Evolutionary conservation across 2,888 invertebrate species (phyloP).

Genomic region (Sycophila texana): DNA sequence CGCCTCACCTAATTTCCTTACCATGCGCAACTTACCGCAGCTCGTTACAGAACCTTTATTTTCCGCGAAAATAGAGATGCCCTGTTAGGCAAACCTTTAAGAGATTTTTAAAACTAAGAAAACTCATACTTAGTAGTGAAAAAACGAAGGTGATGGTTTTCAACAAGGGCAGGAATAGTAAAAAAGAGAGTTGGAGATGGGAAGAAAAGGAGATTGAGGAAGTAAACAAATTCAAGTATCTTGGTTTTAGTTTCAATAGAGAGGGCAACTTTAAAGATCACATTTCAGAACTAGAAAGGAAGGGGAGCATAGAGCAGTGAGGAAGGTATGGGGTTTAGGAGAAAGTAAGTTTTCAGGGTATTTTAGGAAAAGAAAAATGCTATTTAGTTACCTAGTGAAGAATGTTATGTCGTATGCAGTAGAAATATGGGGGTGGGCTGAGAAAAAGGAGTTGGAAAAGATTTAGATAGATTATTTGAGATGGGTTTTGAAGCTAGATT

Average conservation of each 20-base stretch:
- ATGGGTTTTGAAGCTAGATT: not conserved
- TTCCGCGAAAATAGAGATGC: no score
- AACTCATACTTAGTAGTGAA: no score
- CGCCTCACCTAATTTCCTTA: no score
- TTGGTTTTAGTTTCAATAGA: not conserved
- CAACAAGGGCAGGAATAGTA: no score
- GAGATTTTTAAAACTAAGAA: no score
- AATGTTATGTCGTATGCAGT: not conserved
- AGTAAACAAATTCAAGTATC: not conserved
- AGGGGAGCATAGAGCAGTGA: not conserved
- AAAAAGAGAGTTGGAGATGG: no score
- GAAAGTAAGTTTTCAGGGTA: not conserved
- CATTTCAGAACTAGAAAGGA: not conserved
- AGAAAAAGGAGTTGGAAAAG: slow-evolving; percentile 23
- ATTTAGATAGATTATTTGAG: not conserved
- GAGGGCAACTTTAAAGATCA: not conserved
- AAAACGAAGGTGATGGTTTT: no score
- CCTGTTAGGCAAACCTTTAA: no score
- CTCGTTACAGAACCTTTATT: no score
- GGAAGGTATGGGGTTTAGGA: not conserved
- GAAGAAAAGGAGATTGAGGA: not conserved
- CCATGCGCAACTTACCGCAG: no score
- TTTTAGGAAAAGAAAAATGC: not conserved
- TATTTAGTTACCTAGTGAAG: slow-evolving; percentile 1
- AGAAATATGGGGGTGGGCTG: not conserved